Conservation (phyloP, 2,797 vertebrate species). For the Paedocypris micromegethes region DNA sequence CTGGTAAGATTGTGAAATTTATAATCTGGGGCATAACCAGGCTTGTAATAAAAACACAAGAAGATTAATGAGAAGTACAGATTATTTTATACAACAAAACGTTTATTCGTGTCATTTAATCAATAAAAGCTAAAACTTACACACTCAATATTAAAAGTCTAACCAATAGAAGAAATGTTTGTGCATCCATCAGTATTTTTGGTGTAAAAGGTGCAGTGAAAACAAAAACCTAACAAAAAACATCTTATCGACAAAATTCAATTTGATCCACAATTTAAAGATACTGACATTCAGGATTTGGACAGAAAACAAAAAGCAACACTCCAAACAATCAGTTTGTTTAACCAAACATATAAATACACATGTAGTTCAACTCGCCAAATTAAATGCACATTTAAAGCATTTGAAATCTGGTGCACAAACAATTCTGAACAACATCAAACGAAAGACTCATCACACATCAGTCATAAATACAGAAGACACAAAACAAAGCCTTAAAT, state of each 20-base stretch:
- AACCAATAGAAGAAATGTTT: neutral
- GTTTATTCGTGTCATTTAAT: conserved; percentile 13
- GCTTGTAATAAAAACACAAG: too few species aligned
- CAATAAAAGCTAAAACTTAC: conserved; percentile 15
- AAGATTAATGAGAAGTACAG: neutral
- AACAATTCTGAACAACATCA: neutral
- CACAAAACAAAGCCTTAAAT: neutral
- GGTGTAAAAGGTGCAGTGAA: too few species aligned
- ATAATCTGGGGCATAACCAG: too few species aligned
- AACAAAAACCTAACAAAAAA: too few species aligned
- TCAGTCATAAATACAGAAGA: neutral
- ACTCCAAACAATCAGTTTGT: too few species aligned
- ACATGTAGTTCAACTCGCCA: too few species aligned
- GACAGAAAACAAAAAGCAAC: too few species aligned
- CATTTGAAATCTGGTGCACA: neutral
- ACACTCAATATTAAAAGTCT: conserved; percentile 10
- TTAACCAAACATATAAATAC: too few species aligned
- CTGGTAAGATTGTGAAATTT: conserved; percentile 1
- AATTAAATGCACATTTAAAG: neutral
- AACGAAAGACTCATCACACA: neutral
- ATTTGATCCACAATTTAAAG: too few species aligned
- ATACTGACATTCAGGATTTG: too few species aligned
- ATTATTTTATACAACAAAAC: conserved; percentile 1
- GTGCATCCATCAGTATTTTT: neutral
- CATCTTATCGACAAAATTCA: too few species aligned